A percentile compares a stretch with the other conserved stretches of the same genome.
Evolutionary conservation across 35 echinoderm and acorn worm genomes (phyloP).

Genomic region (Heliocidaris tuberculata): DNA sequence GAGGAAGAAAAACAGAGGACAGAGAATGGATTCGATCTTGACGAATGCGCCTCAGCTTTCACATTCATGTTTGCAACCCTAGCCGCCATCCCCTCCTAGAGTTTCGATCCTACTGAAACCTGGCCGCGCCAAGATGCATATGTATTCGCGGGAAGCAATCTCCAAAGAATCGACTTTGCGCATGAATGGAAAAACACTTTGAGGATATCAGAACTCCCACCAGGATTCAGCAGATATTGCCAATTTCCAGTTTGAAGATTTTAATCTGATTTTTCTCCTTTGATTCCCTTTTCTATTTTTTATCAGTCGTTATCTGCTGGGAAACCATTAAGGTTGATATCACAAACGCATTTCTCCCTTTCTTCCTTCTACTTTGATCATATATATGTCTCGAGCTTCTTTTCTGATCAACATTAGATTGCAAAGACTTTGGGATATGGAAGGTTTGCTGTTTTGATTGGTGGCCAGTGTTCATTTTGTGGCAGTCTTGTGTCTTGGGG

Average conservation of each 20-base stretch:
- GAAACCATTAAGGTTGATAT: conserved; percentile 36
- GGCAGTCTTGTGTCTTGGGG: neutral
- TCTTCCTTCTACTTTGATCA: neutral
- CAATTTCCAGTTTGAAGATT: conserved; percentile 34
- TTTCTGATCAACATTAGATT: neutral
- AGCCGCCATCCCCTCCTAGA: conserved; percentile 31
- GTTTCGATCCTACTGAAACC: conserved; percentile 37
- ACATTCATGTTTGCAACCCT: conserved; percentile 43
- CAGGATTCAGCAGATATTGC: conserved; percentile 29
- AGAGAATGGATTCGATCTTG: conserved; percentile 38
- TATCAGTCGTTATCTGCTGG: conserved; percentile 9
- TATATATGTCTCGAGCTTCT: neutral
- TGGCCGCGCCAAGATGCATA: conserved; percentile 26
- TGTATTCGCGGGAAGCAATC: conserved; percentile 24
- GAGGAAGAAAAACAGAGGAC: conserved; percentile 8
- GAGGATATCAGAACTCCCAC: conserved; percentile 6
- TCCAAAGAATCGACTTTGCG: conserved; percentile 20
- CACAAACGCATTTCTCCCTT: neutral
- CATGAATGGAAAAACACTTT: conserved; percentile 38
- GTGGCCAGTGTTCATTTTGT: neutral
- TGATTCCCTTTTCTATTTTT: conserved; percentile 6
- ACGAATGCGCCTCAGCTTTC: conserved; percentile 26
- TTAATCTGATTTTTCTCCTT: conserved; percentile 34
- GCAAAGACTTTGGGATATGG: neutral
- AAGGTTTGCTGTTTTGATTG: conserved; percentile 11